A percentile compares a stretch with the other conserved stretches of the same genome.
Evolutionary conservation across 2,113 vertebrate genomes (phyloP).

Genomic region (Arenaria interpres): DNA sequence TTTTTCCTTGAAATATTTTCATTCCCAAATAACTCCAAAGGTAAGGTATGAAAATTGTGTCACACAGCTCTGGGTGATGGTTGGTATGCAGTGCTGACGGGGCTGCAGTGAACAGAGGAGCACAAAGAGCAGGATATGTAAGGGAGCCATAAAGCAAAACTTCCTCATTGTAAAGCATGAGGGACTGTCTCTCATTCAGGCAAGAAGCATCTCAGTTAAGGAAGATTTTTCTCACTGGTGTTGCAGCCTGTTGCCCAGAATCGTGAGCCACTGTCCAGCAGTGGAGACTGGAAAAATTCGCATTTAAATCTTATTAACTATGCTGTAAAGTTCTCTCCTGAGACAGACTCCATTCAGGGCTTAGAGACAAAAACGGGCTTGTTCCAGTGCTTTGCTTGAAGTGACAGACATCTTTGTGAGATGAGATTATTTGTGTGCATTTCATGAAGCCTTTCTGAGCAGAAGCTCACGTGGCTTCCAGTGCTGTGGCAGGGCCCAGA

Average conservation of each 20-base stretch:
- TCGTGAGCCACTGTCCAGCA: neutral
- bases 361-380: neutral
- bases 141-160: neutral
- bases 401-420: neutral
- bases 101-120: neutral
- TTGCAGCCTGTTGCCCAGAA: neutral
- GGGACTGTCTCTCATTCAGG: neutral
- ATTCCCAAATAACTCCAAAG: neutral
- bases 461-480: neutral
- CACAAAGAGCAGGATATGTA: neutral
- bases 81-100: neutral
- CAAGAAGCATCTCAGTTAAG: neutral
- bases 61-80: rapidly evolving
- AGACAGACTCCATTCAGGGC: neutral
- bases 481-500: neutral
- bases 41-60: neutral
- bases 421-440: neutral
- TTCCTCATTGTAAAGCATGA: neutral
- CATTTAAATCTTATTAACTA: neutral
- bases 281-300: neutral
- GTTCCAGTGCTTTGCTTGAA: neutral
- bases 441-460: neutral
- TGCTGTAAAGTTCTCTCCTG: neutral
- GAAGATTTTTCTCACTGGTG: neutral
- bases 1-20: neutral